These are phyloP conservation scores for Pardosa pseudoannulata DNA, from an alignment of 2,888 invertebrate genomes.

Conservation along the genomic window DNA sequence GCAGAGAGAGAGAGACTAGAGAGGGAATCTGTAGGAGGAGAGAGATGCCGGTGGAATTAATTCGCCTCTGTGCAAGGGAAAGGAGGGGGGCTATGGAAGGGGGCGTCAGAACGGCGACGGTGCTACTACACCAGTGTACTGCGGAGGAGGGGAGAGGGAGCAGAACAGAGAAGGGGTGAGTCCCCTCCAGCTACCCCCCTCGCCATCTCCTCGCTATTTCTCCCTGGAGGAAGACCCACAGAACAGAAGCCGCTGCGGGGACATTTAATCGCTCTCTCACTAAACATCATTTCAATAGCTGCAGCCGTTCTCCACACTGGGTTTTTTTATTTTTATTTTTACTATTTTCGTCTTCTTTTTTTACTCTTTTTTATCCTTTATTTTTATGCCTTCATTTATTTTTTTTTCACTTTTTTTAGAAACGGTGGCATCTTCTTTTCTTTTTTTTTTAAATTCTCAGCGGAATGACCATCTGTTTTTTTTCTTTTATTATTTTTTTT, in stretches of 20 bases:
- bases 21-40: not conserved
- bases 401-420: not conserved
- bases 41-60: conserved; percentile 69
- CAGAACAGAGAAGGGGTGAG: not conserved
- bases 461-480: conserved; percentile 70
- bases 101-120: conserved; percentile 71
- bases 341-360: conserved; percentile 29
- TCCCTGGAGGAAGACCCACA: conserved; percentile 58
- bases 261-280: conserved; percentile 71
- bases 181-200: conserved; percentile 1
- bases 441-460: conserved; percentile 47
- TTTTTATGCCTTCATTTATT: conserved; percentile 58
- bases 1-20: conserved; percentile 34
- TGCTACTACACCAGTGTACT: conserved; percentile 50
- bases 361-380: conserved; percentile 18
- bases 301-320: conserved; percentile 50
- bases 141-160: conserved; percentile 8
- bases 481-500: conserved; percentile 17
- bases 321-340: conserved; percentile 40
- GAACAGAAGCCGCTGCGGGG: conserved; percentile 62
- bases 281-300: conserved; percentile 72
- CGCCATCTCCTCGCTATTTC: conserved; percentile 34
- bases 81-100: conserved; percentile 21
- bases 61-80: conserved; percentile 62
- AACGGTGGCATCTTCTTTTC: not conserved